Conservation (phyloP, 2,888 invertebrate genomes). For the Mactromeris polynyma region DNA sequence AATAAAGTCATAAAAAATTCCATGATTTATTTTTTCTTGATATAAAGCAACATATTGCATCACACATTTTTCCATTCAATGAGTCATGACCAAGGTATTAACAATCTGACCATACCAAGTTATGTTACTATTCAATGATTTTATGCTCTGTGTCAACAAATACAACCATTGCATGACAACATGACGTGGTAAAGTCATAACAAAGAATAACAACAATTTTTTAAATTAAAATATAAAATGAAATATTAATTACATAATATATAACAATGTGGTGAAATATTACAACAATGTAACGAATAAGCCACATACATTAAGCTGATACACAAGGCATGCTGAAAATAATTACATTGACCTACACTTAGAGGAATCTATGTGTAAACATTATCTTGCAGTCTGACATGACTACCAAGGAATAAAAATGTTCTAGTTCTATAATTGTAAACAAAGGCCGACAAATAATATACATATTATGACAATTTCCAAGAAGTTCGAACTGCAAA, state of each 20-base stretch:
- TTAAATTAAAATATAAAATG: slow-evolving; percentile 15
- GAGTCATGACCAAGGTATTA: slow-evolving; percentile 23
- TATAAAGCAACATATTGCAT: slow-evolving; percentile 57
- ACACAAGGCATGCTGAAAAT: neutral
- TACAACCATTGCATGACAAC: neutral
- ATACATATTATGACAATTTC: no score
- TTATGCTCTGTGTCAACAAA: neutral
- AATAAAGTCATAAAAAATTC: slow-evolving; percentile 25
- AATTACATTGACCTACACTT: no score
- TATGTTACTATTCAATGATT: slow-evolving; percentile 12
- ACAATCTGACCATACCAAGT: neutral
- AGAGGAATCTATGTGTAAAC: no score
- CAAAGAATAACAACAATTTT: slow-evolving; percentile 4
- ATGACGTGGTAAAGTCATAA: neutral
- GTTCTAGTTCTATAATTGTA: no score
- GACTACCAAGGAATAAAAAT: no score
- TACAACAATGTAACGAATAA: neutral
- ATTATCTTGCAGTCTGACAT: no score
- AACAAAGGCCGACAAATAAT: no score
- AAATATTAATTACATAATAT: slow-evolving; percentile 11
- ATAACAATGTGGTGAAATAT: neutral
- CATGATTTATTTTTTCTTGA: slow-evolving; percentile 49
- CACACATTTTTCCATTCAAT: slow-evolving; percentile 36
- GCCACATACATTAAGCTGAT: neutral
- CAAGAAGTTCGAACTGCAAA: no score